phyloP scores from a whole-genome alignment of 2,113 vertebrate species.

The Myanophis thanlyinensis region DNA sequence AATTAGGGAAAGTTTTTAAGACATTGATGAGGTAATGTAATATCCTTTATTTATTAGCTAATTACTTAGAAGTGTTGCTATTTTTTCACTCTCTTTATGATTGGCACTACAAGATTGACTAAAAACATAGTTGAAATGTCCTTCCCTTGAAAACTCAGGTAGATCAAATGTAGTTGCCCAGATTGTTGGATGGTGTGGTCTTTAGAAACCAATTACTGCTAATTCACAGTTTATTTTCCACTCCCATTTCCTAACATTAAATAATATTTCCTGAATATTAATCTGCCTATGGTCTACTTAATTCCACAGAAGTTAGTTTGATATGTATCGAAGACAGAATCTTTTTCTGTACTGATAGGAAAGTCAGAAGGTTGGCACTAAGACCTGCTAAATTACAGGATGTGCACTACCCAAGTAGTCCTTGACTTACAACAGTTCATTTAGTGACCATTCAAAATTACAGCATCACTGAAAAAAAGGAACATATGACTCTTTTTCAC shows the following conservation, averaged over 20 bases:
- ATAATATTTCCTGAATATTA: neutral
- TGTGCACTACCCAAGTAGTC: neutral
- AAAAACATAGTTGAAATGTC: neutral
- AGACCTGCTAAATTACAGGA: neutral
- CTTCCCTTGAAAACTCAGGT: neutral
- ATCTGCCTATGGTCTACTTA: neutral
- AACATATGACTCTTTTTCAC: neutral
- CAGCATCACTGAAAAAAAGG: neutral
- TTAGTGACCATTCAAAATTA: neutral
- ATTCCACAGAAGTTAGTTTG: neutral
- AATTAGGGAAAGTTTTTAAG: neutral
- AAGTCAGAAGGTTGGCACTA: neutral
- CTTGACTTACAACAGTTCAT: neutral
- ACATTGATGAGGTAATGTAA: neutral
- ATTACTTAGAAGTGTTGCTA: neutral
- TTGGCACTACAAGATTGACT: neutral
- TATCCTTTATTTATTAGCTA: neutral
- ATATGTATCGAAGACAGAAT: neutral
- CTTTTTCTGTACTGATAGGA: neutral
- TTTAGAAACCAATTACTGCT: neutral
- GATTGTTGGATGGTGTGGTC: neutral
- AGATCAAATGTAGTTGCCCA: neutral
- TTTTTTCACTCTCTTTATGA: neutral
- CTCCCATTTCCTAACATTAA: neutral
- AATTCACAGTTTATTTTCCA: neutral